These are phyloP conservation scores for Brachionus plicatilis DNA, from an alignment of 1,140 invertebrate species.

Conservation along the genomic window DNA sequence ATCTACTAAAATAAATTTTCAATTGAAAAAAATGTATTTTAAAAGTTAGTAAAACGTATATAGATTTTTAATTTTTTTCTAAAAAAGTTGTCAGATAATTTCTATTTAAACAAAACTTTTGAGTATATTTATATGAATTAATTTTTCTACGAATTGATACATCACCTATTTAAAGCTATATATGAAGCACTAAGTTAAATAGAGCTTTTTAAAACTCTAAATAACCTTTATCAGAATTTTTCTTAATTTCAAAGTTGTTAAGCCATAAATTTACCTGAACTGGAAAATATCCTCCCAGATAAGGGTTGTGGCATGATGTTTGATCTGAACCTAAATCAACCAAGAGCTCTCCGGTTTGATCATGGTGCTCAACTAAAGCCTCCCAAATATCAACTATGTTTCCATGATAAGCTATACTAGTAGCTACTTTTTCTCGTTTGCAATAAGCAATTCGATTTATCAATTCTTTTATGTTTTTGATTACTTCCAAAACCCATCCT, in stretches of 20 bases:
- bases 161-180: no score
- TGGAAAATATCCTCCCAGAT: constrained; percentile 66
- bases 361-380: constrained; percentile 58
- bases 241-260: not conserved
- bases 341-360: constrained; percentile 60
- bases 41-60: no score
- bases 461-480: constrained; percentile 58
- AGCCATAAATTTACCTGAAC: constrained; percentile 54
- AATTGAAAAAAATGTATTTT: no score
- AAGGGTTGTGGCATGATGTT: constrained; percentile 67
- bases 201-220: no score
- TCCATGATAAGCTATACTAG: constrained; percentile 65
- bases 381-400: constrained; percentile 63
- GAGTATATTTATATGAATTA: no score
- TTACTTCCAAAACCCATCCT: constrained; percentile 63
- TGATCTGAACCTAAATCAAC: constrained; percentile 67
- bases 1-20: no score
- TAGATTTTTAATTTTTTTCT: no score
- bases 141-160: no score
- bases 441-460: constrained; percentile 57
- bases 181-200: no score
- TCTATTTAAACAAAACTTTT: no score
- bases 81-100: no score
- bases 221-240: no score
- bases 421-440: constrained; percentile 48